phyloP scores from a whole-genome alignment of 1,140 invertebrate genomes.

The Trichonephila inaurata region DNA sequence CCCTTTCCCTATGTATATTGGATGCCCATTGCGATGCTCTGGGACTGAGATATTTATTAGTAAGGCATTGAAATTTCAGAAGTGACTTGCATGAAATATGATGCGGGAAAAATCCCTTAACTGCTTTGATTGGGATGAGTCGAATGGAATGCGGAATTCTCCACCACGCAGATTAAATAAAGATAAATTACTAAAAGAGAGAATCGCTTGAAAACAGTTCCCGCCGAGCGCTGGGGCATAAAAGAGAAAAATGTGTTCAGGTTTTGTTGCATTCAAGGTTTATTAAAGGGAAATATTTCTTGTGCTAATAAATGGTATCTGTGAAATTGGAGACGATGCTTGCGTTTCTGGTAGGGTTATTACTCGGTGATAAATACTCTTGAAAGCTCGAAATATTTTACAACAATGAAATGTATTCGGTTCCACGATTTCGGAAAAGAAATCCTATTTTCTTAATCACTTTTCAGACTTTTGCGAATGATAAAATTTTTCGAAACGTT shows the following conservation, averaged over 20 bases:
- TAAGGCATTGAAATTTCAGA: background rate
- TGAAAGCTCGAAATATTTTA: too few relatives aligned
- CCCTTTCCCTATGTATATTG: background rate
- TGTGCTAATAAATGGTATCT: background rate
- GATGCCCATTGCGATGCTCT: background rate
- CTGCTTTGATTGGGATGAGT: slow-evolving; percentile 17
- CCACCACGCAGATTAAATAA: slow-evolving; percentile 15
- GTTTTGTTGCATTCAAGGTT: background rate
- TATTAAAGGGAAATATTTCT: slow-evolving; percentile 24
- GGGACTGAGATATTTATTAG: background rate
- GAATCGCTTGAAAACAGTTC: background rate
- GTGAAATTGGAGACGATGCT: too few relatives aligned
- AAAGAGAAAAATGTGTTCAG: background rate
- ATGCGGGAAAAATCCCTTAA: slow-evolving; percentile 6
- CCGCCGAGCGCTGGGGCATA: background rate
- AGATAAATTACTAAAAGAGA: slow-evolving; percentile 12
- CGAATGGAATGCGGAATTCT: slow-evolving; percentile 18
- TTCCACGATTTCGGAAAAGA: too few relatives aligned
- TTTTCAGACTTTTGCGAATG: too few relatives aligned
- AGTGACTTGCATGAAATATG: slow-evolving; percentile 15
- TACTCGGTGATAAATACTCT: too few relatives aligned
- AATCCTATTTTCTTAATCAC: too few relatives aligned
- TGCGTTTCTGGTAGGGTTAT: too few relatives aligned
- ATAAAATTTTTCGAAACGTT: too few relatives aligned
- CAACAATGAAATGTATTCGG: too few relatives aligned